Base-by-base conservation (phyloP, 2,888 invertebrate genomes). In the Ypsolopha sequella region DNA sequence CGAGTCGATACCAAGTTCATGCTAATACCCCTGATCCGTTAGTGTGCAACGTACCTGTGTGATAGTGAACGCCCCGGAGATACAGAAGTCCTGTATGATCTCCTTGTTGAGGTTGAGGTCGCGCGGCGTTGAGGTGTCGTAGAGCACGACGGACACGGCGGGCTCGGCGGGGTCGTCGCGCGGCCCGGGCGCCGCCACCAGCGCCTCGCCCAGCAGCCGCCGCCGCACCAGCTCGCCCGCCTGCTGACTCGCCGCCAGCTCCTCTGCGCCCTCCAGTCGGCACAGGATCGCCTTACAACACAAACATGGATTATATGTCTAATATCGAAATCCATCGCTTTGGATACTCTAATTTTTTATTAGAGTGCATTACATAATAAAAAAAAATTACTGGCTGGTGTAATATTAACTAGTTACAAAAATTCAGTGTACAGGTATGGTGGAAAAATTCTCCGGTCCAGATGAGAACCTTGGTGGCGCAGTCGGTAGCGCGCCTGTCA, bases 221-320 rank as follows among this genome's bases (percentile, higher is more conserved):
- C 68, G 68, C 62, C 63, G 68, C 66, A 70, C 76, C 53, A 76
- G 63, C 60, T 64, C 66, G 41, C 65, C 66, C 61, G 80, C 76
- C 53, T 59, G 59, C 57, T 63, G 62, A 62, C 73, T 70, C 48
- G 74, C 77, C 56, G 80, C 78, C 57, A 85, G 64, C 70, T 92
- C 92, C 72, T 94, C 94, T 48, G 93, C 76, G 4, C 92, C 93
- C 48, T 88, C 89, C 62, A 94, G 74, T 13, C 90, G 89, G 57
- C 93, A 88, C 56, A 91, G 88, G 53, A 94, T 88, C 33, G 92
- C 93, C 90, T 91, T 24, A 4, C 24, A 24, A 24, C 24, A 24
- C 24, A 24, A n/a, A n/a, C n/a, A n/a, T n/a, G n/a, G n/a, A n/a
- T n/a, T n/a, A n/a, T n/a, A n/a, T n/a, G n/a, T n/a, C n/a, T n/a